Percentiles rank a stretch among this genome's conserved stretches.
These are phyloP conservation scores for Heliconius himera DNA, from an alignment of 1,140 invertebrate species.

Conservation along the genomic window DNA sequence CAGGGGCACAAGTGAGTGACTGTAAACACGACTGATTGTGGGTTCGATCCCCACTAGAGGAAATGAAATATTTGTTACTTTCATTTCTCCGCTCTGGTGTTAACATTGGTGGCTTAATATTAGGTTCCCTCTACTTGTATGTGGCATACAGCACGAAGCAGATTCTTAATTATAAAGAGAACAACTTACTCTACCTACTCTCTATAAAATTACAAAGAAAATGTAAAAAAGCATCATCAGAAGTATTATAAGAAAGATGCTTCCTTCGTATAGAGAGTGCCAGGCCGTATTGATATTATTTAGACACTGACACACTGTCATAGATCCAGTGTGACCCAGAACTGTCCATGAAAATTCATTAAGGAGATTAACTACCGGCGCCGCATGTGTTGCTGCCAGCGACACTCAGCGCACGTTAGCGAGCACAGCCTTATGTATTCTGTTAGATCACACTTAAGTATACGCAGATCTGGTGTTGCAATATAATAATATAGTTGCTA, in stretches of 20 bases:
- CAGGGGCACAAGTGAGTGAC: too few species aligned
- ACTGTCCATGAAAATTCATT: constrained; percentile 40
- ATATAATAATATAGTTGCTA: not conserved
- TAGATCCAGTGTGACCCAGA: constrained; percentile 34
- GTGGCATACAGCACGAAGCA: too few species aligned
- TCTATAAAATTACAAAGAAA: not conserved
- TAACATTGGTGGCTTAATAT: too few species aligned
- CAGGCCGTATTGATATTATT: constrained; percentile 9
- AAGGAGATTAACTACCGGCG: constrained; percentile 40
- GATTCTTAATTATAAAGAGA: too few species aligned
- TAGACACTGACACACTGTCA: constrained; percentile 24
- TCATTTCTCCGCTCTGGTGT: too few species aligned
- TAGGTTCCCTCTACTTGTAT: too few species aligned
- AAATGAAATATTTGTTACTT: too few species aligned
- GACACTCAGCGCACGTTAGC: constrained; percentile 38
- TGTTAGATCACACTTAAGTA: constrained; percentile 7
- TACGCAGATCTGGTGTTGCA: not conserved
- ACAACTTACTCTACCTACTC: not conserved
- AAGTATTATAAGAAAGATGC: not conserved
- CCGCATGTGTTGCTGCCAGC: constrained; percentile 33
- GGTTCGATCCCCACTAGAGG: too few species aligned
- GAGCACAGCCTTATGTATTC: constrained; percentile 23
- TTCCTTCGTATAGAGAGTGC: not conserved
- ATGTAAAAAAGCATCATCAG: not conserved
- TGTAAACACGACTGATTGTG: too few species aligned